Conservation (phyloP, 2,113 vertebrate genomes). For the Lipotes vexillifer region DNA sequence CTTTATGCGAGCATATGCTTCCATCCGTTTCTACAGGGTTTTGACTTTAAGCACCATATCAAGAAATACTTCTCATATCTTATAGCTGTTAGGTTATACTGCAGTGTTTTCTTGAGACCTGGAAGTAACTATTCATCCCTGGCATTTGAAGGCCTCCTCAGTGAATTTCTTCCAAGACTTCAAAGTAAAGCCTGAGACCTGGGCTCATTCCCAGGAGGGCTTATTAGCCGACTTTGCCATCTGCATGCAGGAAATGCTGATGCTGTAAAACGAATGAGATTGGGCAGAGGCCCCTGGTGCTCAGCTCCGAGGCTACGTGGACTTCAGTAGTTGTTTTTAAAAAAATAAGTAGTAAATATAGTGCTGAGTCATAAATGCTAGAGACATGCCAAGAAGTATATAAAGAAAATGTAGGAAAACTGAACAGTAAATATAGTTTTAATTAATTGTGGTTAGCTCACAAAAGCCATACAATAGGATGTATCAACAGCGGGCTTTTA, state of each 20-base stretch:
- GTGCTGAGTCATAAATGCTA: background rate
- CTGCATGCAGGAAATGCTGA: background rate
- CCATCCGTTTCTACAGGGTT: background rate
- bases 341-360: background rate
- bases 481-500: background rate
- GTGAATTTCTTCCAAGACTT: background rate
- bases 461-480: background rate
- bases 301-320: background rate
- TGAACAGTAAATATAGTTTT: background rate
- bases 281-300: background rate
- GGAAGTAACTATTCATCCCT: background rate
- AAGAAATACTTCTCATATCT: background rate
- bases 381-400: background rate
- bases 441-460: background rate
- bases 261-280: background rate
- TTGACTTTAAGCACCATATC: background rate
- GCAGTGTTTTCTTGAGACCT: background rate
- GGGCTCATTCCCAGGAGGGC: background rate
- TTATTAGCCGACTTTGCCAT: background rate
- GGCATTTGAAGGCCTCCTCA: background rate
- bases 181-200: background rate
- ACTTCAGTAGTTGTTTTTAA: background rate
- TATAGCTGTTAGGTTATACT: background rate
- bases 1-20: background rate
- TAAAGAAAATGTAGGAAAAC: background rate